These are phyloP conservation scores for Aleiodes leptofemur DNA, from an alignment of 2,888 invertebrate species.

Conservation along the genomic window DNA sequence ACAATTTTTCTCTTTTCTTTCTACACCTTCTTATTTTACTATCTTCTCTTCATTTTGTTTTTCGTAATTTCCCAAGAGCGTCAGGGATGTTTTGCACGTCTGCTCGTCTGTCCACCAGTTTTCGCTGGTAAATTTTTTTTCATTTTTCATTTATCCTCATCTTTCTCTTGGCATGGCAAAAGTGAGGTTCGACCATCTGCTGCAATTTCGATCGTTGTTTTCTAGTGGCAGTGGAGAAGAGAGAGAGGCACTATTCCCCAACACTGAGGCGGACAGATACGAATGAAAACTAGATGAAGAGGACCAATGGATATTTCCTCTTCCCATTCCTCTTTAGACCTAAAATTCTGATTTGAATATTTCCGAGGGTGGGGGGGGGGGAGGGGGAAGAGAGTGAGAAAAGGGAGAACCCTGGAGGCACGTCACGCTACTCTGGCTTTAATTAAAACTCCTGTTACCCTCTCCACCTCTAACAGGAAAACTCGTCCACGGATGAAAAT, in stretches of 20 bases:
- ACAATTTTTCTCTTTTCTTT: constrained; percentile 7
- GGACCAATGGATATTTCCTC: constrained; percentile 37
- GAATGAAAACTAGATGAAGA: constrained; percentile 47
- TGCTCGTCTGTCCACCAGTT: constrained; percentile 10
- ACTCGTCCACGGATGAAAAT: constrained; percentile 68
- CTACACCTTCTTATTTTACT: neutral
- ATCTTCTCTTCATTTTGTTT: constrained; percentile 1
- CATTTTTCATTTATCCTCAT: constrained; percentile 51
- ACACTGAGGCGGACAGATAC: constrained; percentile 38
- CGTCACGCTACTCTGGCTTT: constrained; percentile 56
- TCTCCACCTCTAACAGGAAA: constrained; percentile 50
- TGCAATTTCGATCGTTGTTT: constrained; percentile 52
- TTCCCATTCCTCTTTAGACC: constrained; percentile 16
- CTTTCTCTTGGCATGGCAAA: constrained; percentile 63
- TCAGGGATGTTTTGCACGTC: constrained; percentile 39
- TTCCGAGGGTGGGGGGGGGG: constrained; percentile 41
- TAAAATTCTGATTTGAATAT: constrained; percentile 66
- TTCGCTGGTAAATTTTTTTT: constrained; percentile 3
- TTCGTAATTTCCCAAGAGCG: constrained; percentile 23
- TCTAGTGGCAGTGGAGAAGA: neutral
- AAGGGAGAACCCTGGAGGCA: constrained; percentile 43
- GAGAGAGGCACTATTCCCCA: no score
- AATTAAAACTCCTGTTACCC: constrained; percentile 71
- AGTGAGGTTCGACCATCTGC: constrained; percentile 68
- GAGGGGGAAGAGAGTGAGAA: constrained; percentile 41